These are phyloP conservation scores for Drosophila recens DNA, from an alignment of 2,888 invertebrate genomes.

Conservation along the genomic window DNA sequence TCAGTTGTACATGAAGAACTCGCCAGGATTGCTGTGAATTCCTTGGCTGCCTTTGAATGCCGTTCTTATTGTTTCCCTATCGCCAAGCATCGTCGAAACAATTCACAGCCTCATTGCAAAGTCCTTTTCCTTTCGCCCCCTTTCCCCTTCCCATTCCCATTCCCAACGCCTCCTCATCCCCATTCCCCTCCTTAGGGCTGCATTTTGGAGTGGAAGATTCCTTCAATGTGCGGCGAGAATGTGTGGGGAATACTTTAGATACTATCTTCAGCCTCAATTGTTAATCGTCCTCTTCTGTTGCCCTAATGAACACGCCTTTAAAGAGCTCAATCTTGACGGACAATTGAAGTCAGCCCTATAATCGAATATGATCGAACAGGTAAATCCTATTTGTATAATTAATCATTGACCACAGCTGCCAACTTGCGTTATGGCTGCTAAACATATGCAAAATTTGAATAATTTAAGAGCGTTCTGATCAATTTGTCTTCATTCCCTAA, in stretches of 20 bases:
- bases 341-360: background rate
- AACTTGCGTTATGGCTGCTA: background rate
- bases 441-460: background rate
- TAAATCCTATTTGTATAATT: background rate
- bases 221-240: slow-evolving; percentile 21
- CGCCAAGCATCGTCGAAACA: slow-evolving; percentile 54
- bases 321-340: background rate
- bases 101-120: slow-evolving; percentile 43
- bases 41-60: slow-evolving; percentile 55
- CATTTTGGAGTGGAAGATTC: slow-evolving; percentile 39
- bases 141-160: background rate
- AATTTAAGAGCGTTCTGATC: background rate
- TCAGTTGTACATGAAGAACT: slow-evolving; percentile 16
- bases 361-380: slow-evolving; percentile 4
- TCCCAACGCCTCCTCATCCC: background rate
- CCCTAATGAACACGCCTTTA: slow-evolving; percentile 35
- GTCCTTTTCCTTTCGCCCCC: background rate
- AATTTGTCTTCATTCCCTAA: background rate
- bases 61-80: slow-evolving; percentile 68
- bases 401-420: background rate
- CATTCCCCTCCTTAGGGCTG: slow-evolving; percentile 3
- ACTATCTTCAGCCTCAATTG: slow-evolving; percentile 30
- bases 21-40: slow-evolving; percentile 66
- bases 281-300: slow-evolving; percentile 18
- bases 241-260: slow-evolving; percentile 40